phyloP scores from a whole-genome alignment of 1,140 invertebrate genomes.

The Drosophila erecta region DNA sequence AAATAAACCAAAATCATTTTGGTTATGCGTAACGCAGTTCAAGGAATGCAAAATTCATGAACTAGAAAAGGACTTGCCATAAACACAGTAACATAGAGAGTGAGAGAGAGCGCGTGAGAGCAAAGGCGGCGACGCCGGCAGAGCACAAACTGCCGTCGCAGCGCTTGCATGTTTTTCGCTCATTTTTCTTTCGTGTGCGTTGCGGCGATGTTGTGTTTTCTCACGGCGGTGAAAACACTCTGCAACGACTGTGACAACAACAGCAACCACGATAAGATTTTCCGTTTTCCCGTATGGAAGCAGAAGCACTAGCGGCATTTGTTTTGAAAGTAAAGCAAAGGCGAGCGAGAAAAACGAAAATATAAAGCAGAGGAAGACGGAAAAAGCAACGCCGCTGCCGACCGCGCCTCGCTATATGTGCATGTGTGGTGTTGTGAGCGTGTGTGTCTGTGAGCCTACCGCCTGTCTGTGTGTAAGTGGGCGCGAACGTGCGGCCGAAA shows the following conservation, averaged over 20 bases:
- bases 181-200: slow-evolving; percentile 73
- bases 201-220: slow-evolving; percentile 64
- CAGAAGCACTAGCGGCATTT: slow-evolving; percentile 67
- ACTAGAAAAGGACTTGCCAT: slow-evolving; percentile 4
- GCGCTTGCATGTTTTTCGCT: slow-evolving; percentile 44
- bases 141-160: slow-evolving; percentile 8
- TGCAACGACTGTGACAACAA: slow-evolving; percentile 37
- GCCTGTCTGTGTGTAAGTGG: slow-evolving; percentile 40
- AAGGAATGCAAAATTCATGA: background rate
- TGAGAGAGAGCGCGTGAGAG: slow-evolving; percentile 20
- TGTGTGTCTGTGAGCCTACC: slow-evolving; percentile 21
- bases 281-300: slow-evolving; percentile 67
- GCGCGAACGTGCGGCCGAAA: slow-evolving; percentile 58
- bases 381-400: slow-evolving; percentile 46
- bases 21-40: background rate
- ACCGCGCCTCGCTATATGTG: slow-evolving; percentile 62
- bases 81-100: slow-evolving; percentile 18
- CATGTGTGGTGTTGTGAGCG: slow-evolving; percentile 32
- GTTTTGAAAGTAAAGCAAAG: slow-evolving; percentile 76
- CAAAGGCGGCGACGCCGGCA: background rate
- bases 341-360: slow-evolving; percentile 62
- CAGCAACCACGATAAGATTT: slow-evolving; percentile 58
- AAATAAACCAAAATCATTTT: background rate
- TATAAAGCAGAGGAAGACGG: slow-evolving; percentile 56
- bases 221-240: slow-evolving; percentile 57